Conservation (phyloP, 1,140 invertebrate species). For the Pinna nobilis region DNA sequence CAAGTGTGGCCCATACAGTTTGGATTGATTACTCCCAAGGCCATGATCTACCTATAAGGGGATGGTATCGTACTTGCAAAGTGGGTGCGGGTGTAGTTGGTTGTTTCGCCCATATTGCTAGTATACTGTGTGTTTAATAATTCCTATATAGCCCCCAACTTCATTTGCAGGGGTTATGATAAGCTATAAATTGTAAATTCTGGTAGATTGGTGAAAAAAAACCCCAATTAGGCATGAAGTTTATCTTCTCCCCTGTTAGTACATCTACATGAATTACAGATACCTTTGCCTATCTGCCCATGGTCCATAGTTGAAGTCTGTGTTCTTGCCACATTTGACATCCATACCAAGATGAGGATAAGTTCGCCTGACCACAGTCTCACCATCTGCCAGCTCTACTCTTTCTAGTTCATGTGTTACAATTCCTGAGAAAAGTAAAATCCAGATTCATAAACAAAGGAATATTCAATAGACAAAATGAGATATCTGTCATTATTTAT, state of each 20-base stretch:
- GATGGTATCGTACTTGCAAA: too few species aligned
- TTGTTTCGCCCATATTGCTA: too few species aligned
- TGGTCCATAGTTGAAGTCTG: constrained; percentile 97
- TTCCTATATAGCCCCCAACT: background rate
- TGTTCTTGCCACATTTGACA: constrained; percentile 97
- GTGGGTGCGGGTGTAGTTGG: too few species aligned
- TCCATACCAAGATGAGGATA: constrained; percentile 96
- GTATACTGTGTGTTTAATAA: too few species aligned
- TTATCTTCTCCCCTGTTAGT: too few species aligned
- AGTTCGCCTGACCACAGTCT: constrained; percentile 89
- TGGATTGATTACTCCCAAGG: too few species aligned
- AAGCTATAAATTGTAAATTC: background rate
- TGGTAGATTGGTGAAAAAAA: background rate
- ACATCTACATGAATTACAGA: background rate
- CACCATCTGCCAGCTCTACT: constrained; percentile 93
- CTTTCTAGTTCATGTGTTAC: constrained; percentile 93
- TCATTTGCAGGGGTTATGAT: too few species aligned
- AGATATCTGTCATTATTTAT: too few species aligned
- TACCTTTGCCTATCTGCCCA: constrained; percentile 96
- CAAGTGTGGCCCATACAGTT: too few species aligned
- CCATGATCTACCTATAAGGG: too few species aligned
- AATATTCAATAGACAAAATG: too few species aligned
- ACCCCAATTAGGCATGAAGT: background rate
- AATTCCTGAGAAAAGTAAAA: constrained; percentile 77
- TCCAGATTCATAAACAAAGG: too few species aligned